Percentiles rank a stretch among this genome's conserved stretches.
phyloP scores from a whole-genome alignment of 30 jellyfish, hydroid and myxozoan species.

The Cassiopea xamachana region DNA sequence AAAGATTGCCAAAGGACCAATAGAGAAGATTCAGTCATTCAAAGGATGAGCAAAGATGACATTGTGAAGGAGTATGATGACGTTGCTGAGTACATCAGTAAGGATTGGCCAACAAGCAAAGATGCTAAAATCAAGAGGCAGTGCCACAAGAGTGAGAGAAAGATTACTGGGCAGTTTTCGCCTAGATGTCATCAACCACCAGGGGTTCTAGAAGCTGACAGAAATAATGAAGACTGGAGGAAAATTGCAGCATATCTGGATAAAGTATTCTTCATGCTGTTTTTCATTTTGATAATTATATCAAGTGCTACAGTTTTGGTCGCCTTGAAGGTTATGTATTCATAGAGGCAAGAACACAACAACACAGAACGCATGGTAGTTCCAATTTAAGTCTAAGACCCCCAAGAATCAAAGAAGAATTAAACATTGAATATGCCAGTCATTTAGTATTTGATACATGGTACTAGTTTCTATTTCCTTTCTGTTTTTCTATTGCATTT shows the following conservation, averaged over 20 bases:
- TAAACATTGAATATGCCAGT: too few species aligned
- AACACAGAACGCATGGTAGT: too few species aligned
- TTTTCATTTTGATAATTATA: conserved; percentile 1
- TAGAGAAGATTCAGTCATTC: neutral
- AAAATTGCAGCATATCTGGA: conserved; percentile 28
- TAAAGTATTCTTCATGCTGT: conserved; percentile 35
- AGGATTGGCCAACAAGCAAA: neutral
- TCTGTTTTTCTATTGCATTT: too few species aligned
- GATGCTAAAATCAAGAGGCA: neutral
- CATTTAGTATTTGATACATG: too few species aligned
- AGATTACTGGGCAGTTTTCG: neutral
- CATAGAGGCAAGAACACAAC: neutral
- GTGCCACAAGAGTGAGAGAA: neutral
- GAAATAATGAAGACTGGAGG: conserved; percentile 49
- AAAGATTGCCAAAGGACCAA: neutral
- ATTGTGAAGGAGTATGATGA: conserved; percentile 1
- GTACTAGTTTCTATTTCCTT: too few species aligned
- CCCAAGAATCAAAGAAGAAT: too few species aligned
- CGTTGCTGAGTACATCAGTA: neutral
- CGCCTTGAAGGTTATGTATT: conserved; percentile 12
- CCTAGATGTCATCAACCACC: neutral
- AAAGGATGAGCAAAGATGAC: neutral
- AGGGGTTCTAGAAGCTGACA: neutral
- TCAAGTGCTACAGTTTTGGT: conserved; percentile 16
- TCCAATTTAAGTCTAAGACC: too few species aligned